These are phyloP conservation scores for Anser brachyrhynchus DNA, from an alignment of 2,113 vertebrate species.

Conservation along the genomic window DNA sequence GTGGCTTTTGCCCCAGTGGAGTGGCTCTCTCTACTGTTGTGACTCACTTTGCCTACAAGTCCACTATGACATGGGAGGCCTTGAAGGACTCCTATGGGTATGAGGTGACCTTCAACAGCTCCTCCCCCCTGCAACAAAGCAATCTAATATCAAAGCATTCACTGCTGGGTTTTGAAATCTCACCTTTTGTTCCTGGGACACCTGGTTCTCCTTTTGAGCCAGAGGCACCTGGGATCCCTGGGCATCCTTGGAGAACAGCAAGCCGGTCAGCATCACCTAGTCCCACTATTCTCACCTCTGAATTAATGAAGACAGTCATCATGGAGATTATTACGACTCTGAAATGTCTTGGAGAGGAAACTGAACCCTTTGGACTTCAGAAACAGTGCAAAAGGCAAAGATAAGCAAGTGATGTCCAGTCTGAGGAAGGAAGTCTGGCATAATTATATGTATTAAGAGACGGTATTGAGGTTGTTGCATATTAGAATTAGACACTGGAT, in stretches of 20 bases:
- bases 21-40: background rate
- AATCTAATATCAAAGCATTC: background rate
- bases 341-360: background rate
- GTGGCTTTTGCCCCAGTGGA: background rate
- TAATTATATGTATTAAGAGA: background rate
- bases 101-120: background rate
- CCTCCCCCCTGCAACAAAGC: background rate
- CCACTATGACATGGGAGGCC: background rate
- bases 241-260: constrained; percentile 26
- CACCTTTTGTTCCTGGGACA: constrained; percentile 29
- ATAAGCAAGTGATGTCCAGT: background rate
- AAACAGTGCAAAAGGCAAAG: background rate
- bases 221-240: constrained; percentile 20
- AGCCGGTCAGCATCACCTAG: background rate
- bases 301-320: background rate
- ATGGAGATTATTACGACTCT: background rate
- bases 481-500: background rate
- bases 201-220: constrained; percentile 44
- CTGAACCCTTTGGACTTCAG: background rate
- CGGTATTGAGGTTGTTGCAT: background rate
- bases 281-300: constrained; percentile 45
- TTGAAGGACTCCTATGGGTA: background rate
- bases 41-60: background rate
- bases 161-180: background rate
- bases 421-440: background rate